Base-by-base conservation (phyloP, 2,888 invertebrate species). In the Drosophila putrida region DNA sequence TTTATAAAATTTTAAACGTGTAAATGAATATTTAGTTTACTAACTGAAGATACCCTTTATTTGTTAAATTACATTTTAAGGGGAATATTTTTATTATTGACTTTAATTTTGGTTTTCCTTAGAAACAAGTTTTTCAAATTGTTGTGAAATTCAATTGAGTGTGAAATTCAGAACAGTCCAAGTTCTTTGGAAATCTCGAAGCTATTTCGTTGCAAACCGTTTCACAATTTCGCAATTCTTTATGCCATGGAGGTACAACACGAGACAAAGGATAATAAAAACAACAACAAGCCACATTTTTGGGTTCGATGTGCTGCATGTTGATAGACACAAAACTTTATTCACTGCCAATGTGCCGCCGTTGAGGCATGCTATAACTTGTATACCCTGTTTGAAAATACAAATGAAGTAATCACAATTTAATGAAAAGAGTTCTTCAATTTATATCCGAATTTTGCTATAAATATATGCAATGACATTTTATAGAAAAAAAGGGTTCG, bases 301-400 rank as follows among this genome's bases (percentile, higher is more conserved):
- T 72, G 43, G 61, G 69, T 80, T 80, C 69, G 76, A 83, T 81
- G 78, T 67, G 60, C 66, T 68, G 67, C 71, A 61, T 43, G 77
- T 86, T 83, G 83, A 83, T 83, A 87, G 79, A 87, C 82, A 87
- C 70, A 70, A 75, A 85, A 83, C 59, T 82, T 86, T 82, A 86
- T 80, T 76, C 70, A 80, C 77, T 79, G 71, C 51, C 74, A 54
- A 55, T 49, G 50, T 47, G 51, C 38, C 51, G 58, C 51, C 47
- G 60, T 15, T 47, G 49, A 39, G 66, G 65, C 67, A 65, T 65
- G 58, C 70, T 44, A 35, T n/a, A 36, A 33, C 4, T 28, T 31
- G 4, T 6, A 73, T 76, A 73, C 69, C 63, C 66, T 74, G 43
- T 33, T 25, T 5, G 4, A 9, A n/a, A 43, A 27, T 4, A 6